Conservation (phyloP, 2,797 vertebrate species). For the Pseudochaenichthys georgianus region DNA sequence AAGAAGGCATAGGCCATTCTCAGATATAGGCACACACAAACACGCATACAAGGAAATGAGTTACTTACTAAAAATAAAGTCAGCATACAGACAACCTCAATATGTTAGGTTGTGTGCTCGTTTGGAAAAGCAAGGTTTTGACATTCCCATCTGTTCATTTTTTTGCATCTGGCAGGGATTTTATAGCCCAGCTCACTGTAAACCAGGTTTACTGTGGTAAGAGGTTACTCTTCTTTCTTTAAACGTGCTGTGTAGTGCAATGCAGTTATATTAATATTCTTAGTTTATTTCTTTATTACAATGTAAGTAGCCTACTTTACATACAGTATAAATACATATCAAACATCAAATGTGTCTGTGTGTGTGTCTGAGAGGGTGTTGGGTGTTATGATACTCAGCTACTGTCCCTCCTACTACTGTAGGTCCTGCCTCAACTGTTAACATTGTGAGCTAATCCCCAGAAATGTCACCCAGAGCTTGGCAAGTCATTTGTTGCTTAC, state of each 20-base stretch:
- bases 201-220: conserved; percentile 5
- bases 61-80: conserved; percentile 18
- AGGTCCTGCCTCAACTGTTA: conserved; percentile 63
- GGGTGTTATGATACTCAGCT: conserved; percentile 52
- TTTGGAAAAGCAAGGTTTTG: conserved; percentile 41
- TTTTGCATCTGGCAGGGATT: conserved; percentile 16
- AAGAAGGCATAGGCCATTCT: not conserved
- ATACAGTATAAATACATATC: conserved; percentile 8
- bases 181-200: conserved; percentile 1
- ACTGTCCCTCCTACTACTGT: conserved; percentile 67
- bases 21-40: not conserved
- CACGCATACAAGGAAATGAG: conserved; percentile 8
- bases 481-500: conserved; percentile 80
- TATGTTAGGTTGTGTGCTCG: conserved; percentile 16
- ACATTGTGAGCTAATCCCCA: conserved; percentile 75
- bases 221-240: not conserved
- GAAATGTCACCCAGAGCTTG: conserved; percentile 77
- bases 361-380: not conserved
- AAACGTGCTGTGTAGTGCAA: too few species aligned
- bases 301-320: not conserved
- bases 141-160: conserved; percentile 54
- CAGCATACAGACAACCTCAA: conserved; percentile 16
- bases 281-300: not conserved
- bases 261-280: not conserved
- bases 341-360: not conserved